These are phyloP conservation scores for Polyergus mexicanus DNA, from an alignment of 1,140 invertebrate species.

Conservation along the genomic window DNA sequence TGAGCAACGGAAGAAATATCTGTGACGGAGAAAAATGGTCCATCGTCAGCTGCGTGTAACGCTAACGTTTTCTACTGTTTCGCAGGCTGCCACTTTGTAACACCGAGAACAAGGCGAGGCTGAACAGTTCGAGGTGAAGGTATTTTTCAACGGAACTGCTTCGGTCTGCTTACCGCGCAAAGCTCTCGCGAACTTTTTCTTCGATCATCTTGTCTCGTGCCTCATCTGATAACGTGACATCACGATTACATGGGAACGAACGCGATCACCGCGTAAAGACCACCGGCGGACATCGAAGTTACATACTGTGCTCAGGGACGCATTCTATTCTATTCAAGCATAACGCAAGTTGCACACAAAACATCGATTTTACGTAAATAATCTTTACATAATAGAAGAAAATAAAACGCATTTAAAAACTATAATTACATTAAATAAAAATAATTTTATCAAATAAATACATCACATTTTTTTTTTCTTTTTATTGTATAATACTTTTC, in stretches of 20 bases:
- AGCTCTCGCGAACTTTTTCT: constrained; percentile 74
- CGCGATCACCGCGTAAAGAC: constrained; percentile 70
- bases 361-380: constrained; percentile 23
- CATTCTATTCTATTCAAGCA: constrained; percentile 24
- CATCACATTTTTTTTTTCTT: background rate
- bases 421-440: background rate
- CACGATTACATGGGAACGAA: constrained; percentile 82
- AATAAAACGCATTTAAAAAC: background rate
- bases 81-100: constrained; percentile 54
- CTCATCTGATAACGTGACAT: constrained; percentile 78
- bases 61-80: constrained; percentile 52
- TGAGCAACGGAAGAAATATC: constrained; percentile 1
- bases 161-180: constrained; percentile 73
- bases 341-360: background rate
- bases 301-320: constrained; percentile 56
- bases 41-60: constrained; percentile 31
- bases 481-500: no score
- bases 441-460: no score
- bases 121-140: constrained; percentile 76
- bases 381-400: constrained; percentile 14
- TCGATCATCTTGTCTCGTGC: constrained; percentile 71
- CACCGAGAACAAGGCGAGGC: constrained; percentile 69
- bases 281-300: constrained; percentile 58
- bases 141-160: constrained; percentile 71
- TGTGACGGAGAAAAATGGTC: constrained; percentile 42